Evolutionary conservation across 2,797 vertebrate genomes (phyloP).

Genomic region (Pristis pectinata): DNA sequence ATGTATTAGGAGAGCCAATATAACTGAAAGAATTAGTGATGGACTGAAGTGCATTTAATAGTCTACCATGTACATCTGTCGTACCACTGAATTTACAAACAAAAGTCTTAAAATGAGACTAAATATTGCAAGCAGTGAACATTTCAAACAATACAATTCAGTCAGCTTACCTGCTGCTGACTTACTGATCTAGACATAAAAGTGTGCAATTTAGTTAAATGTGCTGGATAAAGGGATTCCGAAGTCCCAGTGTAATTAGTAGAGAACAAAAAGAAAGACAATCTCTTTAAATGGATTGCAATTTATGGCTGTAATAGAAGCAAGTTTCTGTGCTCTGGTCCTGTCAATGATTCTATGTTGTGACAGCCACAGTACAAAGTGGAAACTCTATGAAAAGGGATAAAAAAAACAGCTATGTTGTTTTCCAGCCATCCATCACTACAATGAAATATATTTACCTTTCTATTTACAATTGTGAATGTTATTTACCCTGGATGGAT

Average conservation of each 20-base stretch:
- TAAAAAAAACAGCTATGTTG: background rate
- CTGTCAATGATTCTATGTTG: background rate
- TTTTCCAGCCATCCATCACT: background rate
- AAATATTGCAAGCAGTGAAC: background rate
- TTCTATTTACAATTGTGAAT: background rate
- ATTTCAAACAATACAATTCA: background rate
- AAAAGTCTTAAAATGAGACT: background rate
- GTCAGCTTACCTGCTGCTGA: background rate
- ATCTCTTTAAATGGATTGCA: background rate
- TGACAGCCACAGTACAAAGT: background rate
- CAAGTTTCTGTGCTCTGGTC: background rate
- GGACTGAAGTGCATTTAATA: background rate
- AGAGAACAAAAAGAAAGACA: background rate
- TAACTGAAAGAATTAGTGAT: background rate
- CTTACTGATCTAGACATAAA: background rate
- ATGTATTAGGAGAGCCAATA: background rate
- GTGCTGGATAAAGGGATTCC: background rate
- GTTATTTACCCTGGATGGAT: background rate
- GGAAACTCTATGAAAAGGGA: background rate
- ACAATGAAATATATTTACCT: background rate
- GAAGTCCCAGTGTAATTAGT: background rate
- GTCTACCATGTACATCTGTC: too few species aligned
- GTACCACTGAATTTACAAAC: background rate
- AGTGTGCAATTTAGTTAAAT: slow-evolving; percentile 1
- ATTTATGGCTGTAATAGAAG: background rate